Evolutionary conservation across 2,113 vertebrate genomes (phyloP).

Genomic region (Chitala chitala): DNA sequence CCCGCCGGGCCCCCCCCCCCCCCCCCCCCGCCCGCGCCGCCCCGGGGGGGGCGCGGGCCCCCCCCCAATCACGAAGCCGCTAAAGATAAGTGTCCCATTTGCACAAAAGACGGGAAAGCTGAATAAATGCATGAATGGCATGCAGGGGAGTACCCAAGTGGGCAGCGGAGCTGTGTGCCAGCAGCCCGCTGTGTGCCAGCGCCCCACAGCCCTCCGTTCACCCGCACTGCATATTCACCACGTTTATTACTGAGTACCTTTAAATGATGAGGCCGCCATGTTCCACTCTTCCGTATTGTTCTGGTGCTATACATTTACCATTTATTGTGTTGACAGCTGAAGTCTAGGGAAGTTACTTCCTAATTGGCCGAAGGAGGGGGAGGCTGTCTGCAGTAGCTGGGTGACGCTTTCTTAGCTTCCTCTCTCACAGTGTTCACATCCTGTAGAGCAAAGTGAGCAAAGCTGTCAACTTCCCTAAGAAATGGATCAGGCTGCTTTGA

Average conservation of each 20-base stretch:
- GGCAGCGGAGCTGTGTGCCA: neutral
- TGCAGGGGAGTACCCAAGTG: neutral
- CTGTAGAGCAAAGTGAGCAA: conserved; percentile 4
- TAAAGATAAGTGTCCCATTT: neutral
- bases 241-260: neutral
- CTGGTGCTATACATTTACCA: neutral
- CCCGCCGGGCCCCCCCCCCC: too few relatives aligned
- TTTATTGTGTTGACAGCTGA: neutral
- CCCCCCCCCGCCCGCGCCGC: too few relatives aligned
- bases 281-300: neutral
- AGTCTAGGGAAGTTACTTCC: neutral
- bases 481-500: neutral
- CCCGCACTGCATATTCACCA: neutral
- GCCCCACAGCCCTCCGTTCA: neutral
- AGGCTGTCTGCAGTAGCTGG: conserved; percentile 10
- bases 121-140: neutral
- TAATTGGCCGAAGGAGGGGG: neutral
- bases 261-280: neutral
- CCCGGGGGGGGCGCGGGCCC: neutral
- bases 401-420: conserved; percentile 12
- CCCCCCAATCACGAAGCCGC: neutral
- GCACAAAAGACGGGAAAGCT: neutral
- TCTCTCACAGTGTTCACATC: conserved; percentile 5
- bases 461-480: neutral
- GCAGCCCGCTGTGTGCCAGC: neutral